phyloP scores from a whole-genome alignment of 2,113 vertebrate species.

The Erpornis zantholeuca region DNA sequence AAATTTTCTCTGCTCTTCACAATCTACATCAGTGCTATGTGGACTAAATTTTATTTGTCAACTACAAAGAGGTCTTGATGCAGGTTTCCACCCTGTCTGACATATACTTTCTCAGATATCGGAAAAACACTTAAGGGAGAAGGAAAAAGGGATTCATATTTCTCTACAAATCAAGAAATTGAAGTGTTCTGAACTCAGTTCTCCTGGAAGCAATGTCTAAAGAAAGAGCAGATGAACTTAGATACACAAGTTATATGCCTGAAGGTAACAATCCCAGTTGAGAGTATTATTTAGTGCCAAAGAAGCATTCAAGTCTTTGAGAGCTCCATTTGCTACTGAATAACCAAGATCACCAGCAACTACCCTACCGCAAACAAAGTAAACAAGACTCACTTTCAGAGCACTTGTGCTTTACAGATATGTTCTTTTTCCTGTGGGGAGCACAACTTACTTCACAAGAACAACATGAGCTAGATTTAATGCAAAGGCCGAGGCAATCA shows the following conservation, averaged over 20 bases:
- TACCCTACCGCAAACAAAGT: neutral
- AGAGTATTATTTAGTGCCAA: neutral
- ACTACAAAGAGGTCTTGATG: neutral
- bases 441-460: neutral
- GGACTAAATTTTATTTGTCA: neutral
- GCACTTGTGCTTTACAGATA: neutral
- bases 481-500: neutral
- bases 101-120: neutral
- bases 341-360: neutral
- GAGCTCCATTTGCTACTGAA: neutral
- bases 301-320: neutral
- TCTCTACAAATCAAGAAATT: neutral
- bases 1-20: neutral
- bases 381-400: neutral
- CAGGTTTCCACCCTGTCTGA: neutral
- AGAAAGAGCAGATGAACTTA: neutral
- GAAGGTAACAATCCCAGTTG: neutral
- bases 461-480: neutral
- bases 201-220: neutral
- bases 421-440: neutral
- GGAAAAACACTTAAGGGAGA: neutral
- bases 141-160: neutral
- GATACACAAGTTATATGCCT: neutral
- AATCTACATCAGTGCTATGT: neutral
- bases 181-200: neutral